Base-by-base conservation (phyloP, 2,888 invertebrate genomes). In the Drosophila histrio region DNA sequence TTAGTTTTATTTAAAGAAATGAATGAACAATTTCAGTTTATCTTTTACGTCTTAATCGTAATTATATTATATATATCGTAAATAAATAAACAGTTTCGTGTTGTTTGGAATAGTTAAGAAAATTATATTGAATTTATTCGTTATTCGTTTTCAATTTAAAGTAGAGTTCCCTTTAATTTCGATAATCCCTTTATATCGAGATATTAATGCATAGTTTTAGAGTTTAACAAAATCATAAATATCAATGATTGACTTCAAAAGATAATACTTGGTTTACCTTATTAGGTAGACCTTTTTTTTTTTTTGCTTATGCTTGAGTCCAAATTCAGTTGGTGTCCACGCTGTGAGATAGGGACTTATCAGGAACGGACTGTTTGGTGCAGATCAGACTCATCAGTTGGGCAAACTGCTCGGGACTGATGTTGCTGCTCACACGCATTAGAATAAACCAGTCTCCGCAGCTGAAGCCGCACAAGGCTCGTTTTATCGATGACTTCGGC, bases 401-500 rank as follows among this genome's bases (percentile, higher is more conserved):
- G 71, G 93, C 93, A 89, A 94, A 95, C 50, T 95, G 92, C 15
- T 94, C 91, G 0, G 95, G 94, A 89, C 95, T 95, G 78, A 96
- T 93, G 90, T 97, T 97, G 87, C 95, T 95, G 60, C 95, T 95
- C 44, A 97, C 92, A 87, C 95, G 94, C 89, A 95, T 94, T 8
- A 97, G 91, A 30, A 97, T 89, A 90, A 96, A 96, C 95, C 96
- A 96, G 90, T 96, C 96, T 0, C 95, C 95, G 65, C 94, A 94
- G 54, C 93, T 93, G 26, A 77, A 84, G 2, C 74, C 71, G 7
- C 72, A 52, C 5, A 90, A 19, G 0, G 80, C 77, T 6, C 49
- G 59, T 3, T 72, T 77, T 1, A 91, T 64, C 7, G 87, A 72
- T 0, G 62, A 41, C 11, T 70, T 75, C 5, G 88, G 65, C 79